Evolutionary conservation across 2,113 vertebrate genomes (phyloP), one percentile per base, ranked within the genome.

Genomic region (Isurus oxyrinchus): DNA sequence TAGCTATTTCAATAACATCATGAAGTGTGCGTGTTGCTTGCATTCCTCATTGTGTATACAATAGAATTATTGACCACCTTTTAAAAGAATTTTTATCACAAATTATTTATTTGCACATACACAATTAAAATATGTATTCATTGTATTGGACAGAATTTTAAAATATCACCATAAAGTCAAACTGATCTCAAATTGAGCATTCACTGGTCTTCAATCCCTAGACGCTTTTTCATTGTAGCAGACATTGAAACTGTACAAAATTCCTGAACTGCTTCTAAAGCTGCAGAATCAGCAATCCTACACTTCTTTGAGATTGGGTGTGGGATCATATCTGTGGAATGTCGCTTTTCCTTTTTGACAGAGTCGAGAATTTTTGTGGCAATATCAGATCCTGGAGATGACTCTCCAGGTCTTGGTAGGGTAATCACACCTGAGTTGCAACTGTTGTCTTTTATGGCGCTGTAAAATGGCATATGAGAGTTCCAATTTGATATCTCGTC

Each of bases 221-320:
- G 67, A 31, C 94, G 94, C 31, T 69, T 95, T 55, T 95, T 95
- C 94, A 95, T 95, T 69, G 94, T 95, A 55, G 94, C 67, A 53
- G 94, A 95, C 94, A 95, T 95, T 69, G 94, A 95, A 67, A 95
- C 94, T 35, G 44, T 67, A 95, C 94, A 95, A 44, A 95, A 95
- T 1, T 95, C 94, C 94, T 95, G 94, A 69, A 95, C 94, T 35
- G 94, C 94, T 72, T 95, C 94, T 25, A 95, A 67, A 53, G 67
- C 94, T 31, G 94, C 94, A 76, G 94, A 72, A 72, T 95, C 94
- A 55, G 94, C 67, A 76, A 95, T 72, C 40, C 94, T 72, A 10
- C 66, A 49, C 49, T 95, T 95, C 94, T 95, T 95, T 3, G 94
- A 69, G 5, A 72, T 13, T 11, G 66, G 44, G 8, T 95, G 25